Conservation (phyloP, 1,140 invertebrate genomes). For the Acromyrmex heyeri region DNA sequence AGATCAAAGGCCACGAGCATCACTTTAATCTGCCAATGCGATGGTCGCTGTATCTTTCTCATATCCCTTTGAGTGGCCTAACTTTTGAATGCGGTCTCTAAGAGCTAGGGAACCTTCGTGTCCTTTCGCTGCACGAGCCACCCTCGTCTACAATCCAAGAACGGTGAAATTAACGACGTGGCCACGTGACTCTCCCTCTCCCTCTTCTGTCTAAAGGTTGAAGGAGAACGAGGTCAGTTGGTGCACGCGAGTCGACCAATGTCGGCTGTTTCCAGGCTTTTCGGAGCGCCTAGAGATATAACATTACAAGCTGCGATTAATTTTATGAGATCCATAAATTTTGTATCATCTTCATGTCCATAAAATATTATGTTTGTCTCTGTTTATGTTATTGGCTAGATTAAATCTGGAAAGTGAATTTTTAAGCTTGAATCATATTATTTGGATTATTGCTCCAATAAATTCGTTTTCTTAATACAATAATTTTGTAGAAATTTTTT, state of each 20-base stretch:
- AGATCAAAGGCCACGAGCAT: constrained; percentile 74
- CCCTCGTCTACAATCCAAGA: constrained; percentile 6
- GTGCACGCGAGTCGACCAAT: constrained; percentile 68
- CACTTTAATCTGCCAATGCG: constrained; percentile 79
- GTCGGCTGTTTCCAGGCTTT: constrained; percentile 68
- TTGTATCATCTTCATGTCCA: constrained; percentile 3
- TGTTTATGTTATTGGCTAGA: not conserved
- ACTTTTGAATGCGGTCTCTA: constrained; percentile 41
- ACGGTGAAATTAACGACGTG: constrained; percentile 64
- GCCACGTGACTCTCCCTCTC: constrained; percentile 66
- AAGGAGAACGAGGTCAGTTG: constrained; percentile 69
- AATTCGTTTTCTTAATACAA: not conserved
- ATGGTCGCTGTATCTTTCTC: constrained; percentile 52
- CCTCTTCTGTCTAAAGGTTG: not conserved
- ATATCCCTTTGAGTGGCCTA: constrained; percentile 16
- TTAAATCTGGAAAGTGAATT: not conserved
- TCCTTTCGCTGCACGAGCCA: constrained; percentile 29
- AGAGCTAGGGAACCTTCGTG: not conserved
- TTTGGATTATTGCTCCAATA: not conserved
- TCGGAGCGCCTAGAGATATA: constrained; percentile 46
- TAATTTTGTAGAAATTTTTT: not conserved
- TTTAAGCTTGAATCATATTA: not conserved
- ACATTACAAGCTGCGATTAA: constrained; percentile 17
- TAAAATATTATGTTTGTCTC: not conserved
- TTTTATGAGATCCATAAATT: constrained; percentile 29